A percentile compares a stretch with the other conserved stretches of the same genome.
Conservation (phyloP, 2,888 invertebrate genomes). For the Apamea crenata region DNA sequence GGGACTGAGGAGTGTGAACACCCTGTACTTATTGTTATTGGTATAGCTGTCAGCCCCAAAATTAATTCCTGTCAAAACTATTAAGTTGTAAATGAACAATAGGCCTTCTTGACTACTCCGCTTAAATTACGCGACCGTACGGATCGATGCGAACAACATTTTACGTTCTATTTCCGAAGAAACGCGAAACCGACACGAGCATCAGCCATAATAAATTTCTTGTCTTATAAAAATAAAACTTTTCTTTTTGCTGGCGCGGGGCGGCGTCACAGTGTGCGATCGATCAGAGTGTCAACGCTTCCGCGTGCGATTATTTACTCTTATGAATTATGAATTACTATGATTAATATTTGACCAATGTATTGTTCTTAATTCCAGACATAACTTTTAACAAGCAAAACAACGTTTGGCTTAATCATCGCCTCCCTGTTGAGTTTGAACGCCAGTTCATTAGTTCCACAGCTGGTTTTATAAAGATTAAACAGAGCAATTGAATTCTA, state of each 20-base stretch:
- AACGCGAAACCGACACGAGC: conserved; percentile 88
- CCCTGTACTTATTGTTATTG: too few species aligned
- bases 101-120: conserved; percentile 53
- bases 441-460: conserved; percentile 29
- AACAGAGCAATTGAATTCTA: conserved; percentile 34
- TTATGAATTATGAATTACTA: conserved; percentile 56
- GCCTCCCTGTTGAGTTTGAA: conserved; percentile 10
- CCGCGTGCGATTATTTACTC: conserved; percentile 53
- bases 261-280: conserved; percentile 77
- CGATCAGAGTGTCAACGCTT: conserved; percentile 67
- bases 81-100: conserved; percentile 47
- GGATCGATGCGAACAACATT: conserved; percentile 81
- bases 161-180: conserved; percentile 87
- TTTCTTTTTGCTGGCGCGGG: conserved; percentile 87
- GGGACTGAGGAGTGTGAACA: background rate
- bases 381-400: background rate
- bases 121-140: conserved; percentile 65
- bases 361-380: conserved; percentile 41
- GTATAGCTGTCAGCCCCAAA: background rate
- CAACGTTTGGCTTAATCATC: conserved; percentile 5
- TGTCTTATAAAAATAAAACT: conserved; percentile 90
- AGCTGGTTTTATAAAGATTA: conserved; percentile 38
- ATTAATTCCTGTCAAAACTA: conserved; percentile 8
- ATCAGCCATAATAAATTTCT: conserved; percentile 89
- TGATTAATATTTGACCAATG: conserved; percentile 51